These are phyloP conservation scores for Pterophyllum scalare DNA, from an alignment of 2,113 vertebrate genomes.

Conservation along the genomic window DNA sequence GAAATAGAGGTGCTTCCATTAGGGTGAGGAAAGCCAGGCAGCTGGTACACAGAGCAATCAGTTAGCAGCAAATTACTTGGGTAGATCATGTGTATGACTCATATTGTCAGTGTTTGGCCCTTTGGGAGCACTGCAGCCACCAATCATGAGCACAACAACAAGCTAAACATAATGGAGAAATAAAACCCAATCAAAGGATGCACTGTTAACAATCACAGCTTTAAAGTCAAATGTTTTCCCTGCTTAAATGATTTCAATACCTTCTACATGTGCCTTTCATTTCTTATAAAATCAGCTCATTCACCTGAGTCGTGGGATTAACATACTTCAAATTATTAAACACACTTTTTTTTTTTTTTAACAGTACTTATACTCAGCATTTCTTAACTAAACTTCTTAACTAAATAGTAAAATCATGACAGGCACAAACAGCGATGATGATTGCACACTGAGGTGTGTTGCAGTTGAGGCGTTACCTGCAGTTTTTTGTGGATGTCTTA, in stretches of 20 bases:
- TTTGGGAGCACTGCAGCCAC: not conserved
- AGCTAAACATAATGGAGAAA: not conserved
- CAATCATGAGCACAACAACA: not conserved
- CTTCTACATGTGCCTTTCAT: not conserved
- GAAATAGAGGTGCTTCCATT: not conserved
- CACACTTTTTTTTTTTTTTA: not conserved
- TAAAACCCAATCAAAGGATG: fast-evolving
- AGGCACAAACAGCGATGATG: not conserved
- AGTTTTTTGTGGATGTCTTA: not conserved
- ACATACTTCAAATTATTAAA: not conserved
- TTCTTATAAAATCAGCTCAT: not conserved
- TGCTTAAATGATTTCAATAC: not conserved
- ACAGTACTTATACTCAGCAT: too few relatives aligned
- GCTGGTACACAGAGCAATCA: not conserved
- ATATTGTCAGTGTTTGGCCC: conserved; percentile 3
- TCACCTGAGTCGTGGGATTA: not conserved
- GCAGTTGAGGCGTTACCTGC: not conserved
- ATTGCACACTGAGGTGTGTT: not conserved
- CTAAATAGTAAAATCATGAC: too few relatives aligned
- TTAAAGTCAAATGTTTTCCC: not conserved
- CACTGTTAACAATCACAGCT: not conserved
- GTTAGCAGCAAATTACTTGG: conserved; percentile 3
- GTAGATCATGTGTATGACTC: conserved; percentile 1
- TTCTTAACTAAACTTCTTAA: too few relatives aligned
- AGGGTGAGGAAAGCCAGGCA: not conserved